A percentile compares a stretch with the other conserved stretches of the same genome.
phyloP scores from a whole-genome alignment of 2,797 vertebrate species.

The Onychomys arenicola region DNA sequence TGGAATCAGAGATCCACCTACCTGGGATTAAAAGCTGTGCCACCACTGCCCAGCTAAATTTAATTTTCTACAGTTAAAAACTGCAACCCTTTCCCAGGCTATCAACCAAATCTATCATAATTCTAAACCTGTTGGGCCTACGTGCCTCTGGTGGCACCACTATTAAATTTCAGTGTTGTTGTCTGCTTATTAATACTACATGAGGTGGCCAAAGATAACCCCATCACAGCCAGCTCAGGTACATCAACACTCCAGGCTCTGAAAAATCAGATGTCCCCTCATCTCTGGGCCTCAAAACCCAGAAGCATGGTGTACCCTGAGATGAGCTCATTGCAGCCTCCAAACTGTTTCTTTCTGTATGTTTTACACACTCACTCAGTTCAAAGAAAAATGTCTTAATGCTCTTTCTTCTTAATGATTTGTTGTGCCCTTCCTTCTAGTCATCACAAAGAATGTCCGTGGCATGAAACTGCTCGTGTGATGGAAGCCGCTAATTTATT shows the following conservation, averaged over 20 bases:
- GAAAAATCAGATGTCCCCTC: neutral
- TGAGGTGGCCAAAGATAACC: neutral
- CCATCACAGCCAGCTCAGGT: neutral
- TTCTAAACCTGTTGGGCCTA: neutral
- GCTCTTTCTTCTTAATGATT: constrained; percentile 47
- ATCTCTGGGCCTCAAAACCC: neutral
- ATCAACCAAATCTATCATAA: neutral
- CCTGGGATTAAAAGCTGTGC: neutral
- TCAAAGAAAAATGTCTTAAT: neutral
- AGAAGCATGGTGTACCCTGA: neutral
- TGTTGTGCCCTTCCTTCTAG: constrained; percentile 42
- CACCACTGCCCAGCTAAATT: neutral
- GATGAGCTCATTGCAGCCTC: neutral
- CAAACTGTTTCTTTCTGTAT: neutral
- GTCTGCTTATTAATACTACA: neutral
- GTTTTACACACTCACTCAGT: neutral
- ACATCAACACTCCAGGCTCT: neutral
- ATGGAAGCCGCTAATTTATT: constrained; percentile 78
- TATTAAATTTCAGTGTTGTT: neutral
- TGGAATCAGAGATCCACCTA: neutral
- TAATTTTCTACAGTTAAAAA: neutral
- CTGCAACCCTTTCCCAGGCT: neutral
- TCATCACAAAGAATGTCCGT: constrained; percentile 70
- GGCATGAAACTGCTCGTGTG: constrained; percentile 78
- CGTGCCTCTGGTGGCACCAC: neutral